Evolutionary conservation across 2,888 invertebrate species (phyloP).

Genomic region (Cryptocephalus primarius): DNA sequence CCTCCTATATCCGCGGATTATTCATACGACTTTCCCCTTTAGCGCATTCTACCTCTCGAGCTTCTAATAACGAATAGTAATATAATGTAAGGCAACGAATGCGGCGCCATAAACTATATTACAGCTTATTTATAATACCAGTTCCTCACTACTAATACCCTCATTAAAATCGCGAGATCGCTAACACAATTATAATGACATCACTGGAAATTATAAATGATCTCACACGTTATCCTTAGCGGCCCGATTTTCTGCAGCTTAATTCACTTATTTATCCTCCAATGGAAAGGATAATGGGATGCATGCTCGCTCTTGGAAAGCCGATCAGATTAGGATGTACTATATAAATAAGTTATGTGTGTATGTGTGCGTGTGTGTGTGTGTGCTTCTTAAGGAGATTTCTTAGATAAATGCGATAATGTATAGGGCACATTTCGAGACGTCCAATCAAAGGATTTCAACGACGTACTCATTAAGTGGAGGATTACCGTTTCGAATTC

Average conservation of each 20-base stretch:
- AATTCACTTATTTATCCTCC: conserved; percentile 5
- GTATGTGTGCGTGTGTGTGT: no score
- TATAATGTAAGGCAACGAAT: conserved; percentile 1
- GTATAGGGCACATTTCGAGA: no score
- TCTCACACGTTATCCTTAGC: conserved; percentile 8
- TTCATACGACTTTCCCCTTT: no score
- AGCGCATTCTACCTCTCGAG: neutral
- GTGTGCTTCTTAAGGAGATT: no score
- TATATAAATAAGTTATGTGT: no score
- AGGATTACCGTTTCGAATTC: no score
- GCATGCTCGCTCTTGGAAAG: conserved; percentile 1
- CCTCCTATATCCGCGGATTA: no score
- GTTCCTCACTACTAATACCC: conserved; percentile 12
- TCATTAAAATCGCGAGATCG: conserved; percentile 19
- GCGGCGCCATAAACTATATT: conserved; percentile 7
- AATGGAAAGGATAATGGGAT: conserved; percentile 1
- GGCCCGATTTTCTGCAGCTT: conserved; percentile 3
- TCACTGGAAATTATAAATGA: conserved; percentile 24
- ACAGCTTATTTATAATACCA: conserved; percentile 7
- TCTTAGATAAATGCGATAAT: no score
- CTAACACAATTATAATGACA: conserved; percentile 23
- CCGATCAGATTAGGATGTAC: no score
- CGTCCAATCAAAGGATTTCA: no score
- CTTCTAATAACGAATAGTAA: conserved; percentile 5
- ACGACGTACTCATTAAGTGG: no score